These are phyloP conservation scores for Trilocha varians DNA, from an alignment of 2,888 invertebrate genomes.

Conservation along the genomic window DNA sequence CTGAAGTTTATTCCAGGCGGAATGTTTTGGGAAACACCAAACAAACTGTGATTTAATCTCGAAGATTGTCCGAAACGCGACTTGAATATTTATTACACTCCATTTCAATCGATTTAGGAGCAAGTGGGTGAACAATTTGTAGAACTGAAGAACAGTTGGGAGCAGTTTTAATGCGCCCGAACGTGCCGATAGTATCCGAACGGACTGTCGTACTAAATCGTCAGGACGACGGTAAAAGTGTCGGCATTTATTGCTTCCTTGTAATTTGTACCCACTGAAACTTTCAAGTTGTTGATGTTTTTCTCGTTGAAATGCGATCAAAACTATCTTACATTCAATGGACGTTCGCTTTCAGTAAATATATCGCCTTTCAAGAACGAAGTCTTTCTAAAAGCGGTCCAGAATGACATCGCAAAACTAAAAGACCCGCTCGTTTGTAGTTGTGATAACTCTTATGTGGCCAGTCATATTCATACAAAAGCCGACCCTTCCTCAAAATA, in stretches of 20 bases:
- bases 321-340: too few species aligned
- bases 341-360: too few species aligned
- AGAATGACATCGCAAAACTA: constrained; percentile 28
- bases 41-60: too few species aligned
- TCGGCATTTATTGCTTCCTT: constrained; percentile 32
- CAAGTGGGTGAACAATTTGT: constrained; percentile 7
- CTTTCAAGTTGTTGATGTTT: background rate
- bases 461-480: constrained; percentile 36
- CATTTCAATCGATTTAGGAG: constrained; percentile 7
- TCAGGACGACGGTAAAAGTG: constrained; percentile 31
- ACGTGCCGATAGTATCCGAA: constrained; percentile 35
- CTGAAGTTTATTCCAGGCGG: too few species aligned
- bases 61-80: background rate
- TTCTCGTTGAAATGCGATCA: too few species aligned
- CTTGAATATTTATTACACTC: background rate
- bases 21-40: too few species aligned
- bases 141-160: constrained; percentile 27
- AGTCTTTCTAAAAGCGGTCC: constrained; percentile 22
- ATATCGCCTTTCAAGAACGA: background rate
- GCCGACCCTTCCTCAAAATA: constrained; percentile 36
- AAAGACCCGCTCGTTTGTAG: constrained; percentile 26
- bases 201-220: constrained; percentile 30
- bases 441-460: constrained; percentile 33
- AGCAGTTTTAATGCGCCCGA: constrained; percentile 36
- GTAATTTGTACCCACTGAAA: constrained; percentile 22